These are phyloP conservation scores for Alentia gelatinosa DNA, from an alignment of 2,888 invertebrate species.

Conservation along the genomic window DNA sequence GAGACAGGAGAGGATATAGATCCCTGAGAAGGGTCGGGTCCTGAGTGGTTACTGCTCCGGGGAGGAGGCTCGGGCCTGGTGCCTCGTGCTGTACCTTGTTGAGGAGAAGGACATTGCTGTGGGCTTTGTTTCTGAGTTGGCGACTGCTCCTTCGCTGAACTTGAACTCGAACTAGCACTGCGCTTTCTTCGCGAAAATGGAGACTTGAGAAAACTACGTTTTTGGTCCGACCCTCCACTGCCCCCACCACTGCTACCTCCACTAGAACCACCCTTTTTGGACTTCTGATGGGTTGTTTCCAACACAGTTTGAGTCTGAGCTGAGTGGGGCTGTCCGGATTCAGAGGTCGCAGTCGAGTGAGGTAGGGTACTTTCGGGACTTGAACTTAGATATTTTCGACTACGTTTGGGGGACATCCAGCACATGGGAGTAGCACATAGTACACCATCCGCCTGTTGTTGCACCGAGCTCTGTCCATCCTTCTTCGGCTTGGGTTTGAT, in stretches of 20 bases:
- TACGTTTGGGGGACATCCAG: conserved; percentile 37
- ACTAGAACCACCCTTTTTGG: not conserved
- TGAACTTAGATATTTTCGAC: conserved; percentile 28
- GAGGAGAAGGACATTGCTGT: not conserved
- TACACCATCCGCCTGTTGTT: not conserved
- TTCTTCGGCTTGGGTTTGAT: conserved; percentile 5
- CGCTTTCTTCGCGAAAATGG: conserved; percentile 37
- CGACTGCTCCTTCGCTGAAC: not conserved
- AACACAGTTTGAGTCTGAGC: not conserved
- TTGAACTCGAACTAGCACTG: conserved; percentile 12
- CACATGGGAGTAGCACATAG: conserved; percentile 30
- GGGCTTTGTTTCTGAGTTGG: not conserved
- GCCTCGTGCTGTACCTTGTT: not conserved
- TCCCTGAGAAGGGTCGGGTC: not conserved
- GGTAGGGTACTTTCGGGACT: conserved; percentile 21
- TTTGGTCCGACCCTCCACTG: too few relatives aligned
- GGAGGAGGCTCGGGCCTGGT: not conserved
- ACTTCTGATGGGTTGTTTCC: not conserved
- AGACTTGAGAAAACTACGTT: conserved; percentile 46
- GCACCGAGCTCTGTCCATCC: not conserved
- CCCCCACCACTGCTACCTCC: not conserved
- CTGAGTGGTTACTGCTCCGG: not conserved
- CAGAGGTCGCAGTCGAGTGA: not conserved
- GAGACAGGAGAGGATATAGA: not conserved
- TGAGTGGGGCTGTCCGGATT: not conserved